These are phyloP conservation scores for Kuschelorhynchus macadamiae DNA, from an alignment of 2,888 invertebrate genomes.

Conservation along the genomic window DNA sequence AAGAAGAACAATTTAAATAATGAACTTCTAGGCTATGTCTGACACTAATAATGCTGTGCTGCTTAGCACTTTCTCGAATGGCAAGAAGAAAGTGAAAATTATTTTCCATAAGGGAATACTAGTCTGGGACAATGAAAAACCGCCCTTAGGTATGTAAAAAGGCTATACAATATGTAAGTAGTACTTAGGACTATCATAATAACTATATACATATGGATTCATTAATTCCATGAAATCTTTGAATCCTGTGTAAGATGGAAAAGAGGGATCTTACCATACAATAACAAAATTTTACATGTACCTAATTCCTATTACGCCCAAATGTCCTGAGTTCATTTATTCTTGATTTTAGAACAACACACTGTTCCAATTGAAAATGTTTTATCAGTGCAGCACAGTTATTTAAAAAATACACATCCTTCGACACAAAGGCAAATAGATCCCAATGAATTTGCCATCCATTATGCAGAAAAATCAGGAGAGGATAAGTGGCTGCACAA, in stretches of 20 bases:
- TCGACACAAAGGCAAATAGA: conserved; percentile 63
- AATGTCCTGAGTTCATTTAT: no score
- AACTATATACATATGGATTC: no score
- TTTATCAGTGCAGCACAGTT: conserved; percentile 70
- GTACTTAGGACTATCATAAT: no score
- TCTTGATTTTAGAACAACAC: conserved; percentile 71
- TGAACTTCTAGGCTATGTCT: conserved; percentile 19
- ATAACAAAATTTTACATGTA: no score
- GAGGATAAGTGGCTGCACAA: conserved; percentile 75
- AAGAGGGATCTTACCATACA: no score
- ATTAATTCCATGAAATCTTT: no score
- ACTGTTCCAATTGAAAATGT: conserved; percentile 73
- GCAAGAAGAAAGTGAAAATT: conserved; percentile 75
- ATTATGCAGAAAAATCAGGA: conserved; percentile 73
- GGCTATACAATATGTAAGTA: no score
- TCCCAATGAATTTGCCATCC: conserved; percentile 73
- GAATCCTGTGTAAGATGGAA: no score
- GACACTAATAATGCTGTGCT: conserved; percentile 61
- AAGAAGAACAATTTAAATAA: neutral
- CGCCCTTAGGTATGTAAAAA: conserved; percentile 70
- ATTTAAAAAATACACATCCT: conserved; percentile 65
- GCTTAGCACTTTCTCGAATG: conserved; percentile 72
- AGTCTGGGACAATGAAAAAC: conserved; percentile 75
- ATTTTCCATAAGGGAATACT: conserved; percentile 75
- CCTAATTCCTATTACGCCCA: no score